A percentile compares a stretch with the other conserved stretches of the same genome.
Conservation (phyloP, 2,797 vertebrate genomes). For the Poecile montanus region DNA sequence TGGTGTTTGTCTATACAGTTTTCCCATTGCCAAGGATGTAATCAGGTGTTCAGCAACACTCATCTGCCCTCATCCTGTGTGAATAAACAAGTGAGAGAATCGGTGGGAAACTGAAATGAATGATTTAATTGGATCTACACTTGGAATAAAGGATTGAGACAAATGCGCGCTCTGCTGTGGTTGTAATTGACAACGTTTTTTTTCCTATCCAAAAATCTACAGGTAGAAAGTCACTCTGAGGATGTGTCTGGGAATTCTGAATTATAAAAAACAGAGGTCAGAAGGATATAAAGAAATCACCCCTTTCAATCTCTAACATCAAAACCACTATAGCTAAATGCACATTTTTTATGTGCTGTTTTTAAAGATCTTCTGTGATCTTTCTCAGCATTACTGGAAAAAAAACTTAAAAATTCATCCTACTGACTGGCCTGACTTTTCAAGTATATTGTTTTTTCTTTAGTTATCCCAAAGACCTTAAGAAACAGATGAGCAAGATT, state of each 20-base stretch:
- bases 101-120: background rate
- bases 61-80: background rate
- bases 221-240: background rate
- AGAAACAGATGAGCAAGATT: background rate
- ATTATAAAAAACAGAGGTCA: background rate
- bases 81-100: background rate
- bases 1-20: background rate
- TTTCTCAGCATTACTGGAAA: background rate
- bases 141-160: background rate
- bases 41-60: conserved; percentile 14
- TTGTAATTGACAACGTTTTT: background rate
- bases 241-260: background rate
- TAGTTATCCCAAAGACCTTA: background rate
- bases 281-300: background rate
- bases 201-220: background rate
- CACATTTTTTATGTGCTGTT: background rate
- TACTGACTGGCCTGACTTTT: background rate
- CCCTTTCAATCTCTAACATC: background rate
- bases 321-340: background rate
- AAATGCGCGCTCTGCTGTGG: background rate
- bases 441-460: background rate
- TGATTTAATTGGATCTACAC: background rate
- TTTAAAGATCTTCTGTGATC: background rate
- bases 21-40: background rate
- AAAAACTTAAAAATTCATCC: background rate